A percentile compares a stretch with the other conserved stretches of the same genome.
Evolutionary conservation across 2,797 vertebrate species (phyloP).

Genomic region (Gila robusta): DNA sequence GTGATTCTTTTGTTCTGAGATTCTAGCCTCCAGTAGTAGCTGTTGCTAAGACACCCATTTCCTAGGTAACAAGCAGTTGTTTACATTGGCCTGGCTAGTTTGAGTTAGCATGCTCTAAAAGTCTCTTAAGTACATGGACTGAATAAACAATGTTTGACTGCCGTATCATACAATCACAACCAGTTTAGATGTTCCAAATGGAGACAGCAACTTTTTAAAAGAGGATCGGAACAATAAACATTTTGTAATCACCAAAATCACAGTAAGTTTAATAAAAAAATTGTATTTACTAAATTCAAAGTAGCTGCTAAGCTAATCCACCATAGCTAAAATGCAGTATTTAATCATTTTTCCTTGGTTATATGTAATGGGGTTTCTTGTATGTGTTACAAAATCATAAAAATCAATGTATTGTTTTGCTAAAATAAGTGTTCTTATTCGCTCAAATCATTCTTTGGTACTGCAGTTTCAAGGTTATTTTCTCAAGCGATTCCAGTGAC

Average conservation of each 20-base stretch:
- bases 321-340: neutral
- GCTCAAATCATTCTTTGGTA: neutral
- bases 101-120: constrained; percentile 52
- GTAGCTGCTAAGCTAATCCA: neutral
- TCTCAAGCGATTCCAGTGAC: constrained; percentile 18
- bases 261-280: constrained; percentile 30
- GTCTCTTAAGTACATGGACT: constrained; percentile 31
- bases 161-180: neutral
- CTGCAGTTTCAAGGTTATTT: constrained; percentile 13
- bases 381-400: neutral
- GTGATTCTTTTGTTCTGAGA: constrained; percentile 68
- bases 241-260: no score
- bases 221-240: no score
- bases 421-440: neutral
- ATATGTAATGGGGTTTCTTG: neutral
- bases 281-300: neutral
- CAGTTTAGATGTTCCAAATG: constrained; percentile 13
- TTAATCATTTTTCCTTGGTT: neutral
- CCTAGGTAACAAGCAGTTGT: constrained; percentile 74
- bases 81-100: constrained; percentile 61
- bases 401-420: neutral
- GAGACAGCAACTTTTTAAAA: constrained; percentile 4
- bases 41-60: constrained; percentile 78
- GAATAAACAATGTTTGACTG: constrained; percentile 53
- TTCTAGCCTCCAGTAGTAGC: constrained; percentile 65